Evolutionary conservation across 2,797 vertebrate genomes (phyloP).

Genomic region (Hemibagrus guttatus): DNA sequence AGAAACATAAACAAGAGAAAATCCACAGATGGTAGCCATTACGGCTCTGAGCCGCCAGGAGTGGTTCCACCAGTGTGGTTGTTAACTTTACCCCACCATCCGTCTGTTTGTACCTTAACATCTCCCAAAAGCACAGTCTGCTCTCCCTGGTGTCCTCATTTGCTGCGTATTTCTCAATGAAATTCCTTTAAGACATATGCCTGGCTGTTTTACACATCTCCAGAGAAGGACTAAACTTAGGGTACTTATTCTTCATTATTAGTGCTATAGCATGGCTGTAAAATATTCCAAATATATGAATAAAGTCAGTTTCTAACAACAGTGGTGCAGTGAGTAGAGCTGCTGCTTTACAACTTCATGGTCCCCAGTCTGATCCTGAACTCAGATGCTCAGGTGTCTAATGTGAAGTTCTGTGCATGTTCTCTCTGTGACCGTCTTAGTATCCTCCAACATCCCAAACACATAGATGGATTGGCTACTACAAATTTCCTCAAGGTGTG

Average conservation of each 20-base stretch:
- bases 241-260: background rate
- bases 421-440: background rate
- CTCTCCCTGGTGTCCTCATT: slow-evolving; percentile 8
- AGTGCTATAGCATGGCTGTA: background rate
- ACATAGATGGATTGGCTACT: background rate
- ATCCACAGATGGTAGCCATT: slow-evolving; percentile 45
- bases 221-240: background rate
- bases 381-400: background rate
- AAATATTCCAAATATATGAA: background rate
- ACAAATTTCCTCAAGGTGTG: too few relatives aligned
- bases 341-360: background rate
- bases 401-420: background rate
- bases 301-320: background rate
- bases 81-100: slow-evolving; percentile 30
- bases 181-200: background rate
- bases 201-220: background rate
- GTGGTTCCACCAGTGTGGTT: slow-evolving; percentile 6
- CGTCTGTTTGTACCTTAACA: background rate
- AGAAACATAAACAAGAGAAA: slow-evolving; percentile 38
- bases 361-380: background rate
- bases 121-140: background rate
- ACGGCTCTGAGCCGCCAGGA: slow-evolving; percentile 11
- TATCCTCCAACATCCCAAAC: background rate
- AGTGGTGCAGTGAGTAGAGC: background rate
- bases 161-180: slow-evolving; percentile 11